Evolutionary conservation across 2,797 vertebrate species (phyloP).

Genomic region (Rhyacichthys aspro): DNA sequence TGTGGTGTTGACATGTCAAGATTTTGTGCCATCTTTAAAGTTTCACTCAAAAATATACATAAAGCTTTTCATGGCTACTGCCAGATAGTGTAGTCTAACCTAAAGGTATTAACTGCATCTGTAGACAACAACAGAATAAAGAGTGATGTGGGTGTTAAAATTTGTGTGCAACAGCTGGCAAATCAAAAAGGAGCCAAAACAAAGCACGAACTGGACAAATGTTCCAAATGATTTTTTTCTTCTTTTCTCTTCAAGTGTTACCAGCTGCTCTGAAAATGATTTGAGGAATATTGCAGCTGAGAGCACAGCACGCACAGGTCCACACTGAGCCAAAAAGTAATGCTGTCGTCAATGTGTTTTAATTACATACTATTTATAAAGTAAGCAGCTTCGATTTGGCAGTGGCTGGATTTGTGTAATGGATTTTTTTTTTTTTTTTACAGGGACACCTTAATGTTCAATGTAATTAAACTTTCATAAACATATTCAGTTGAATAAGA

Average conservation of each 20-base stretch:
- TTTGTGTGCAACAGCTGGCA: conserved; percentile 6
- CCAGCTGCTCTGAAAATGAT: conserved; percentile 52
- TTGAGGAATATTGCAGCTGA: conserved; percentile 30
- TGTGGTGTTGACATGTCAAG: too few relatives aligned
- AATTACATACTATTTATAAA: neutral
- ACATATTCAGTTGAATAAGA: too few relatives aligned
- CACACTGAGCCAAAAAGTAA: conserved; percentile 22
- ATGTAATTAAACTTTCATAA: too few relatives aligned
- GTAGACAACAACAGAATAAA: conserved; percentile 9
- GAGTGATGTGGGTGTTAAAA: conserved; percentile 6
- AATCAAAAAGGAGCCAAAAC: conserved; percentile 20
- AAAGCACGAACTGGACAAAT: conserved; percentile 20
- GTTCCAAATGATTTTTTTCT: conserved; percentile 11
- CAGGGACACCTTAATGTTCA: too few relatives aligned
- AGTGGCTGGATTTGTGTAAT: neutral
- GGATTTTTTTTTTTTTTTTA: neutral
- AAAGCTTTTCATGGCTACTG: conserved; percentile 3
- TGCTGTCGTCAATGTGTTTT: neutral
- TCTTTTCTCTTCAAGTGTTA: conserved; percentile 33
- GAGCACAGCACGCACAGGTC: conserved; percentile 4
- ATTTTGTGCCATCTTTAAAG: too few relatives aligned
- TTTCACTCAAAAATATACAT: too few relatives aligned
- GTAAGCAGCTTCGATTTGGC: neutral
- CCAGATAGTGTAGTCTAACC: conserved; percentile 5
- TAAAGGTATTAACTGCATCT: neutral